phyloP scores from a whole-genome alignment of 2,113 vertebrate species.

The Pangasianodon gigas region DNA sequence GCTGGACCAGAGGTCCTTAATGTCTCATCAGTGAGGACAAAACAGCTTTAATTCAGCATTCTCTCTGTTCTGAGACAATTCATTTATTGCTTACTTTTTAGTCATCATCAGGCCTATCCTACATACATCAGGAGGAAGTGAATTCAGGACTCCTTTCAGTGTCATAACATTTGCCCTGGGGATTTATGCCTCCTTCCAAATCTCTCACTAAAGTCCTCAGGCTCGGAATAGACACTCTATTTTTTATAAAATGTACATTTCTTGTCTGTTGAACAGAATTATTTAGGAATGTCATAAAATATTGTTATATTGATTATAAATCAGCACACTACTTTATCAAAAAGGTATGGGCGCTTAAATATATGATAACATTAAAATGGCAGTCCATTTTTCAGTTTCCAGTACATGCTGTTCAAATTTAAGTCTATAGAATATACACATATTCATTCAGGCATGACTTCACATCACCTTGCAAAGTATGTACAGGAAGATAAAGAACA shows the following conservation, averaged over 20 bases:
- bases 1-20: background rate
- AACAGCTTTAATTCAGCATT: background rate
- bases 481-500: no score
- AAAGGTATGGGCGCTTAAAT: no score
- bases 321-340: background rate
- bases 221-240: background rate
- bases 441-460: background rate
- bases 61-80: background rate
- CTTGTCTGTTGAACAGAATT: background rate
- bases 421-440: background rate
- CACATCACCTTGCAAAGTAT: background rate
- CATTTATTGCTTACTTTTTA: background rate
- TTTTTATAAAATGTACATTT: background rate
- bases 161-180: background rate
- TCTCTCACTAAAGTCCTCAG: background rate
- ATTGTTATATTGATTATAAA: background rate
- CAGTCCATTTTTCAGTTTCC: background rate
- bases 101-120: background rate
- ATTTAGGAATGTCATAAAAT: background rate
- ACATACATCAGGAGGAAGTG: background rate
- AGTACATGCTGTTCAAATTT: background rate
- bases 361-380: background rate
- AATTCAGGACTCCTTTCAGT: background rate
- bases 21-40: background rate
- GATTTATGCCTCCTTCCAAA: background rate